Evolutionary conservation across 2,888 invertebrate genomes (phyloP), one percentile per base, ranked within the genome.

Genomic region (Hemistola chrysoprasaria): DNA sequence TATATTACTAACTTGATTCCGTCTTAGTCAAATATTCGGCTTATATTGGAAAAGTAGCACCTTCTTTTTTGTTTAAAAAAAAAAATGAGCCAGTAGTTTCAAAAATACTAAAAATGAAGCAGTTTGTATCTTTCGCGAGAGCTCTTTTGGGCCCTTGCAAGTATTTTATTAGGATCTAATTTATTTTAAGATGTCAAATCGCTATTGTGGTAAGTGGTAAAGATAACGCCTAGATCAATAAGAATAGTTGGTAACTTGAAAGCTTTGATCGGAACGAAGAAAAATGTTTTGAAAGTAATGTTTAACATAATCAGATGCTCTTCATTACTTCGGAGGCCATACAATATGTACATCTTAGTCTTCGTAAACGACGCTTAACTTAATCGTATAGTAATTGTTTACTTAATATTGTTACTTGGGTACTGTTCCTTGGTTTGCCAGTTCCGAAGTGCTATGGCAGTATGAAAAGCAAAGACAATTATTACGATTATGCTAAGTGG

Each of bases 21-120:
- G 79, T 85, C 80, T 76, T 70, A 67, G 69, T 70, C 74, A 71
- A 80, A 30, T 43, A 73, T 75, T 75, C 71, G 79, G 75, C 72
- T 76, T 73, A 77, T 64, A 67, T 71, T 67, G 58, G 60, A 59
- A 60, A 44, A 46, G 58, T 62, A 64, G 59, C 40, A 49, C 62
- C 55, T 48, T 47, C 54, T 69, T 63, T 45, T 1, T 28, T 28
- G 1, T 5, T 16, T 6, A 11, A 6, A 25, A 8, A 5, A 9
- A 8, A 8, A 25, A 16, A 16, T 3, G 16, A 16, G 4, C 4
- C 3, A 4, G 3, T 16, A 2, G 4, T 16, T 16, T 16, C 16
- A 16, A 16, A 16, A n/a, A n/a, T n/a, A 16, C 16, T 4, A 16
- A 16, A 16, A 16, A 3, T 16, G 2, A 4, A 16, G 16, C 16